Evolutionary conservation across 2,888 invertebrate genomes (phyloP).

Genomic region (Acleris cristana): DNA sequence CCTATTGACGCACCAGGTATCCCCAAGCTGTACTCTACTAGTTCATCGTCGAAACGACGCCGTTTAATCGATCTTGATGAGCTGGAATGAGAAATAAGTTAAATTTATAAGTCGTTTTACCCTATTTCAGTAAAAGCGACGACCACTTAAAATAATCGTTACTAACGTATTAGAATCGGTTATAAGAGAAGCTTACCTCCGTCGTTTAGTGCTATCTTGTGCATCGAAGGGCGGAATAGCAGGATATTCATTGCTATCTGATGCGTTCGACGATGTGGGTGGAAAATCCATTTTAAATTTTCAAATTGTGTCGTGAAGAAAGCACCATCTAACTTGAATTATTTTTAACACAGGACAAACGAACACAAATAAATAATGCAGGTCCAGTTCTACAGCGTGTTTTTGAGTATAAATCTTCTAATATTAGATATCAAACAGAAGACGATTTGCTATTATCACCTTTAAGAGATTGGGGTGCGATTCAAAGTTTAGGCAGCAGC

Average conservation of each 20-base stretch:
- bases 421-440: too few species aligned
- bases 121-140: too few species aligned
- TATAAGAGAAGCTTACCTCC: constrained; percentile 60
- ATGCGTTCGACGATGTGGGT: constrained; percentile 69
- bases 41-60: constrained; percentile 97
- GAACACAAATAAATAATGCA: too few species aligned
- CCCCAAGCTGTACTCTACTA: constrained; percentile 95
- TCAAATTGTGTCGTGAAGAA: not conserved
- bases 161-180: not conserved
- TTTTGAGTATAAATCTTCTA: too few species aligned
- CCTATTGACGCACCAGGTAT: constrained; percentile 83
- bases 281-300: constrained; percentile 71
- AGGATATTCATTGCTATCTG: constrained; percentile 74
- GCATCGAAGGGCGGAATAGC: constrained; percentile 59
- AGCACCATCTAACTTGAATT: too few species aligned
- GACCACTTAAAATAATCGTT: not conserved
- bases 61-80: constrained; percentile 97
- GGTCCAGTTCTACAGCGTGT: too few species aligned
- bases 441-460: too few species aligned
- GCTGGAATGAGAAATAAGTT: constrained; percentile 74
- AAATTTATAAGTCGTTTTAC: not conserved
- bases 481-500: too few species aligned
- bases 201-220: constrained; percentile 75
- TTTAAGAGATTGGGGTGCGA: too few species aligned
- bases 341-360: too few species aligned